phyloP scores from a whole-genome alignment of 2,113 vertebrate genomes.

The Caloenas nicobarica region DNA sequence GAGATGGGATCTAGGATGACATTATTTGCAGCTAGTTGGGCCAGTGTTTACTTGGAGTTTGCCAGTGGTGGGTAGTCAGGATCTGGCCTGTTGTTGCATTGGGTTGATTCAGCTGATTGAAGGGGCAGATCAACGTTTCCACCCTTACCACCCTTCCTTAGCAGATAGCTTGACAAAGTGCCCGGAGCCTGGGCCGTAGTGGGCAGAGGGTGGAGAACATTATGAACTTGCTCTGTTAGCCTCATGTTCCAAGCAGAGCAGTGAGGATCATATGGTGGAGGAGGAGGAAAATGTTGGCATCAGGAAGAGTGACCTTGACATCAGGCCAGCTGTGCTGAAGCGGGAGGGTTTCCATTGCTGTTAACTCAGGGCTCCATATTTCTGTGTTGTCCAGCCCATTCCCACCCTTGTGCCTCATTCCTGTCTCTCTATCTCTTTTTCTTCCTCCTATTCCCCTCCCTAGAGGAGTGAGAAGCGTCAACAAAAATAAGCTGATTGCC shows the following conservation, averaged over 20 bases:
- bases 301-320: background rate
- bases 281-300: background rate
- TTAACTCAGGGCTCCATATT: background rate
- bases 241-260: background rate
- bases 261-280: background rate
- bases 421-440: background rate
- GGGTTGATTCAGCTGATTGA: background rate
- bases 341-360: background rate
- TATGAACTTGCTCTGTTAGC: background rate
- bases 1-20: background rate
- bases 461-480: background rate
- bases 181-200: background rate
- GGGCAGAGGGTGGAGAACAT: background rate
- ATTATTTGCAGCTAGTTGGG: background rate
- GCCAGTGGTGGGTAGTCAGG: background rate
- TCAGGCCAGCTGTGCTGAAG: background rate
- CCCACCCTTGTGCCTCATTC: background rate
- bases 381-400: background rate
- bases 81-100: background rate
- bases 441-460: background rate
- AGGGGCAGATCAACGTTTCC: background rate
- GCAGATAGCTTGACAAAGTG: background rate
- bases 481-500: background rate
- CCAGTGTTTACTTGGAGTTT: background rate
- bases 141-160: background rate